Evolutionary conservation across 1,140 invertebrate species (phyloP).

Genomic region (Campoletis sonorensis): DNA sequence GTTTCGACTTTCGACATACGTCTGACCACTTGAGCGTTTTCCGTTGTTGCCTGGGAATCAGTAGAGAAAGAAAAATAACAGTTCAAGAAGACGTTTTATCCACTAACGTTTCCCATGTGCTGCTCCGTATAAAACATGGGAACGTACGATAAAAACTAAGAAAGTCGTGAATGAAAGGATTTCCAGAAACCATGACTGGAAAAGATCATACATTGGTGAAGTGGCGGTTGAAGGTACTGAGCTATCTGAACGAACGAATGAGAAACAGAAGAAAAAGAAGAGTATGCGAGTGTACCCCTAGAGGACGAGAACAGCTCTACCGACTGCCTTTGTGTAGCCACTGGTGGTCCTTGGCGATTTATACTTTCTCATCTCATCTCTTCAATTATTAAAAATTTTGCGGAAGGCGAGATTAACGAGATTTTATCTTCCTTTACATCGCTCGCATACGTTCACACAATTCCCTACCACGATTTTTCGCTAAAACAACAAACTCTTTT

Average conservation of each 20-base stretch:
- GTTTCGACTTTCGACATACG: background rate
- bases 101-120: slow-evolving; percentile 1
- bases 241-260: background rate
- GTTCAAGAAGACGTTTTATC: background rate
- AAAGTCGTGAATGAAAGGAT: slow-evolving; percentile 5
- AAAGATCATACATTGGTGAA: slow-evolving; percentile 41
- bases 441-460: background rate
- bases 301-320: slow-evolving; percentile 28
- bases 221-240: slow-evolving; percentile 22
- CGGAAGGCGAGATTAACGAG: slow-evolving; percentile 35
- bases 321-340: slow-evolving; percentile 10
- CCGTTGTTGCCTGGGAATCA: slow-evolving; percentile 16
- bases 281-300: background rate
- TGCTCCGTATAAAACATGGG: background rate
- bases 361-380: background rate
- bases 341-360: slow-evolving; percentile 22
- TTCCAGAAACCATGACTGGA: slow-evolving; percentile 33
- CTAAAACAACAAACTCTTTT: background rate
- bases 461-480: background rate
- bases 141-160: background rate
- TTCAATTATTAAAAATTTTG: slow-evolving; percentile 39
- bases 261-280: slow-evolving; percentile 18
- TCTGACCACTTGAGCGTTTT: background rate
- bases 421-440: background rate
- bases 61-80: slow-evolving; percentile 5